Conservation (phyloP, 2,888 invertebrate species). For the Drosophila niveifrons region DNA sequence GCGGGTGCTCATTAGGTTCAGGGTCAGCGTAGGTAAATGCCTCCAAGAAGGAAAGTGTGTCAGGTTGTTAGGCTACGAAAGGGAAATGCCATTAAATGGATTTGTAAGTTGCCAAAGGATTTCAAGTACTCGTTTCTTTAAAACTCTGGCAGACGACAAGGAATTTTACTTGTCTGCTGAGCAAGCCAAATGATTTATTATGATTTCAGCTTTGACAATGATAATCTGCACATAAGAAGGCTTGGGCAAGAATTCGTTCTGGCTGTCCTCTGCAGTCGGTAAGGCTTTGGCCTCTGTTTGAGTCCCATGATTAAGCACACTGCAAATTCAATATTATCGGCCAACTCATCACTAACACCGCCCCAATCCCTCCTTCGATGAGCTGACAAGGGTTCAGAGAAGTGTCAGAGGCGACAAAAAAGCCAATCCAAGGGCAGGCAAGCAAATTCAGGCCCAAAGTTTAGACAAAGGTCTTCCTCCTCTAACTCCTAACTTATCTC, state of each 20-base stretch:
- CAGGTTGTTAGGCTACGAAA: slow-evolving; percentile 1
- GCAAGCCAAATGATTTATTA: slow-evolving; percentile 66
- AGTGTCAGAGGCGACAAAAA: slow-evolving; percentile 57
- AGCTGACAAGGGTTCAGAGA: slow-evolving; percentile 61
- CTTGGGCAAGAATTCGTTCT: slow-evolving; percentile 35
- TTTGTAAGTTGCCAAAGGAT: slow-evolving; percentile 6
- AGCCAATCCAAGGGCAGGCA: slow-evolving; percentile 50
- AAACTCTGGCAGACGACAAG: too few species aligned
- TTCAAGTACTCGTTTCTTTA: slow-evolving; percentile 5
- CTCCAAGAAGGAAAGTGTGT: slow-evolving; percentile 30
- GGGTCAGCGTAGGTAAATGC: slow-evolving; percentile 40
- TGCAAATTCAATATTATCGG: slow-evolving; percentile 59
- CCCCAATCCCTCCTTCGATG: neutral
- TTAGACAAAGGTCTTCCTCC: slow-evolving; percentile 52
- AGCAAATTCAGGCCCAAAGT: slow-evolving; percentile 41
- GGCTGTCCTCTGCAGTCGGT: slow-evolving; percentile 26
- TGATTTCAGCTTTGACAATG: slow-evolving; percentile 58
- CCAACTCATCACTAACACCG: slow-evolving; percentile 27
- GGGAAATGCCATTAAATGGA: neutral
- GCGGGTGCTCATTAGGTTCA: slow-evolving; percentile 31
- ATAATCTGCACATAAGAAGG: slow-evolving; percentile 54
- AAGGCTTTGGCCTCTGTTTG: slow-evolving; percentile 16
- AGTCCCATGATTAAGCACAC: slow-evolving; percentile 48
- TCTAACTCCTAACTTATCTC: neutral
- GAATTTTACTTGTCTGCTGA: neutral